Evolutionary conservation across 2,797 vertebrate species (phyloP).

Genomic region (Girardinus metallicus): DNA sequence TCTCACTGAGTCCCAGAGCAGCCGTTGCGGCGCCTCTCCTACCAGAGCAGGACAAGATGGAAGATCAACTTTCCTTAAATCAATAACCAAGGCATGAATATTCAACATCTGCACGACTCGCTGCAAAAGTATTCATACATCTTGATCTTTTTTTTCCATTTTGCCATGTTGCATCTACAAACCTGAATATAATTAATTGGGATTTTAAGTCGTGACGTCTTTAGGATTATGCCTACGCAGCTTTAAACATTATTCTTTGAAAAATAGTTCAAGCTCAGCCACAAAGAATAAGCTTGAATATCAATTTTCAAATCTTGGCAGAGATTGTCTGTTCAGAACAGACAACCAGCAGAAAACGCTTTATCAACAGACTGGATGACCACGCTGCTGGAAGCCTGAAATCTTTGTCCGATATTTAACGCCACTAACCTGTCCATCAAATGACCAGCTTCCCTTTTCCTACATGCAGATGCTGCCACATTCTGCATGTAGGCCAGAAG

Average conservation of each 20-base stretch:
- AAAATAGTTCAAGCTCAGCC: background rate
- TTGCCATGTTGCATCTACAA: background rate
- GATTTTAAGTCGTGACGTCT: background rate
- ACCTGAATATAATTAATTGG: background rate
- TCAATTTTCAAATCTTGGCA: background rate
- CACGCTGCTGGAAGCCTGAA: background rate
- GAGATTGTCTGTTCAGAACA: background rate
- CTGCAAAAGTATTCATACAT: background rate
- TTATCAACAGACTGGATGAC: too few relatives aligned
- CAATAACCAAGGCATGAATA: background rate
- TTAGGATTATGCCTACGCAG: background rate
- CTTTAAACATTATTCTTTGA: background rate
- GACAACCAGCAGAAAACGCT: background rate
- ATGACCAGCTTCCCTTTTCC: background rate
- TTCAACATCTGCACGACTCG: background rate
- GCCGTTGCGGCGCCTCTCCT: conserved; percentile 76
- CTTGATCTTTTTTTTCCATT: background rate
- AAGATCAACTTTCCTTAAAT: background rate
- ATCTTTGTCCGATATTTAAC: background rate
- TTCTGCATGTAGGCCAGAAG: background rate
- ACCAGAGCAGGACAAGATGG: conserved; percentile 1
- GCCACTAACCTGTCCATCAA: background rate
- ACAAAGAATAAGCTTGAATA: background rate
- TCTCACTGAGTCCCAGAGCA: conserved; percentile 76
- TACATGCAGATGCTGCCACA: background rate